Evolutionary conservation across 2,113 vertebrate genomes (phyloP).

Genomic region (Psephotus haematonotus): DNA sequence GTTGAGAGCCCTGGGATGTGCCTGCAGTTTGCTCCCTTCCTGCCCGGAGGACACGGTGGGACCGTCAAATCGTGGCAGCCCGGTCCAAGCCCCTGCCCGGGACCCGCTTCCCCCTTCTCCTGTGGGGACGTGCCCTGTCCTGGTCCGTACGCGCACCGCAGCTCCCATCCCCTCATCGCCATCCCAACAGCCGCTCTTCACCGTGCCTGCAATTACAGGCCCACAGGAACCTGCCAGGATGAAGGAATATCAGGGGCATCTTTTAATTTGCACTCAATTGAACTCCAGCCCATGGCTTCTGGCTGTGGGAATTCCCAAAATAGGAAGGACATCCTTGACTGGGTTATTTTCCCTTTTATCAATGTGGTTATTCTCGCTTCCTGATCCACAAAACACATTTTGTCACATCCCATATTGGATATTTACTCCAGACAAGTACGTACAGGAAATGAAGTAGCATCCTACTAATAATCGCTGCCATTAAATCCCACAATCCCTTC

Average conservation of each 20-base stretch:
- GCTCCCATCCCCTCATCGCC: neutral
- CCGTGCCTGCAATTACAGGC: rapidly evolving
- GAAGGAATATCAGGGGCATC: neutral
- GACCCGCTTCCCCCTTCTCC: neutral
- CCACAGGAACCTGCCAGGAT: neutral
- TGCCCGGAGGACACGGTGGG: neutral
- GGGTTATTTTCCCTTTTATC: neutral
- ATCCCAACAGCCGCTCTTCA: neutral
- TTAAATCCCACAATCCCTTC: neutral
- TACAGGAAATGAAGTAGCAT: rapidly evolving
- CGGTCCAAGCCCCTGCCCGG: too few relatives aligned
- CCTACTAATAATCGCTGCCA: rapidly evolving
- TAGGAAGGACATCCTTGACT: rapidly evolving
- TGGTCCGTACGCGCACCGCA: neutral
- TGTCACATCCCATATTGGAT: rapidly evolving
- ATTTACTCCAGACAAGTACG: rapidly evolving
- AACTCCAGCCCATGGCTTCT: neutral
- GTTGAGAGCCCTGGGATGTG: neutral
- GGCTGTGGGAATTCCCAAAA: neutral
- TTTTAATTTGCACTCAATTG: neutral
- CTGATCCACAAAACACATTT: rapidly evolving
- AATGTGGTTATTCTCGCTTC: rapidly evolving
- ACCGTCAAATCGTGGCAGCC: neutral
- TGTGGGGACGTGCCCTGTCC: too few relatives aligned
- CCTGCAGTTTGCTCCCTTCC: neutral